These are phyloP conservation scores for Palythoa heliodiscus DNA, from an alignment of 92 coral and sea anemone genomes.

Conservation along the genomic window DNA sequence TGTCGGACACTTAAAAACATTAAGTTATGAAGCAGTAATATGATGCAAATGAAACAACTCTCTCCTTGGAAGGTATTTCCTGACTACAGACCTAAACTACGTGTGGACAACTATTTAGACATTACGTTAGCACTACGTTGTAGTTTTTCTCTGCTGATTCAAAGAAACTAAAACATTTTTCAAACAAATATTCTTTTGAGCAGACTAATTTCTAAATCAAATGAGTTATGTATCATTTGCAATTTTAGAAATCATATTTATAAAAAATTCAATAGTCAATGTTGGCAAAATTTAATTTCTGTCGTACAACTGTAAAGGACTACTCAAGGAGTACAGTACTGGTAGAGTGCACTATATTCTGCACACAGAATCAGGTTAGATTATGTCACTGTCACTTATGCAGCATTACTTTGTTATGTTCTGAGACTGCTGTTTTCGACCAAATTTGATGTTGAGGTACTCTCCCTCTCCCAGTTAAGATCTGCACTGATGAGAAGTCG, in stretches of 20 bases:
- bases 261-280: neutral
- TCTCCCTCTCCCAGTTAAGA: slow-evolving; percentile 85
- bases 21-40: no score
- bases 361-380: no score
- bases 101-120: no score
- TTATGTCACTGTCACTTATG: neutral
- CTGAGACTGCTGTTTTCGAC: slow-evolving; percentile 48
- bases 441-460: slow-evolving; percentile 77
- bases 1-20: no score
- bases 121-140: no score
- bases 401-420: slow-evolving; percentile 21
- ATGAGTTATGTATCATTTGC: neutral
- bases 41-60: no score
- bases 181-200: no score
- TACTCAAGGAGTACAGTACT: neutral
- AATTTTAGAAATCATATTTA: neutral
- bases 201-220: no score
- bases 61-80: no score
- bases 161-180: no score
- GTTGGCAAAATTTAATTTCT: neutral
- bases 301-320: neutral
- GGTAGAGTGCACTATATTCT: neutral
- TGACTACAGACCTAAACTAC: no score
- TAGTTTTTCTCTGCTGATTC: no score
- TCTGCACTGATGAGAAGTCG: slow-evolving; percentile 81